Evolutionary conservation across 1,140 invertebrate species (phyloP).

Genomic region (Gryon sp.): DNA sequence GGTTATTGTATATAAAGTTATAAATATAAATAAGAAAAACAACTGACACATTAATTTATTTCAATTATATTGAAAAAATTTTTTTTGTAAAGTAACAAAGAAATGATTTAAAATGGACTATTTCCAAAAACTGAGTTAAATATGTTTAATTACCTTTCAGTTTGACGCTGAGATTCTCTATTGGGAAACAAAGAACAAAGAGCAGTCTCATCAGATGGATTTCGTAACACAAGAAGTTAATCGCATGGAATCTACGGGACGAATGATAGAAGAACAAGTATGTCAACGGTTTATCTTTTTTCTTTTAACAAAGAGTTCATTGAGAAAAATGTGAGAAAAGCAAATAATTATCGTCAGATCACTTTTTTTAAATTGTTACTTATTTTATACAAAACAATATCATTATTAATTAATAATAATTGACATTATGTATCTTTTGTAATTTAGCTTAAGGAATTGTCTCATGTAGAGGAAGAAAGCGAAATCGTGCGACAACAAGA

Average conservation of each 20-base stretch:
- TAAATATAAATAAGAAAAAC: slow-evolving; percentile 7
- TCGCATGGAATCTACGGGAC: slow-evolving; percentile 86
- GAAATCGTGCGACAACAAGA: slow-evolving; percentile 93
- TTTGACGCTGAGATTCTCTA: slow-evolving; percentile 93
- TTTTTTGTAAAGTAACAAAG: not conserved
- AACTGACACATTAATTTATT: not conserved
- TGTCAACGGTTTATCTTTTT: slow-evolving; percentile 28
- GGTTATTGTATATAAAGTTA: too few species aligned
- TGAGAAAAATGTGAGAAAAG: slow-evolving; percentile 1
- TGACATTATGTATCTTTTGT: slow-evolving; percentile 47
- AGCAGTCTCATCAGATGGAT: slow-evolving; percentile 91
- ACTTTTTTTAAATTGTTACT: not conserved
- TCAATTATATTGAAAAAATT: too few species aligned
- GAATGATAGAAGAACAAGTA: slow-evolving; percentile 89
- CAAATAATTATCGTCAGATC: not conserved
- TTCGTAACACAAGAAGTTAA: slow-evolving; percentile 89
- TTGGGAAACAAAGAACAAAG: slow-evolving; percentile 92
- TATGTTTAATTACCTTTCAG: slow-evolving; percentile 78
- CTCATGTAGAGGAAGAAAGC: slow-evolving; percentile 91
- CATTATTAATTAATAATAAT: not conserved
- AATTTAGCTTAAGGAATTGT: slow-evolving; percentile 85
- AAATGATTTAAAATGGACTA: not conserved
- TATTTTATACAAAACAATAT: not conserved
- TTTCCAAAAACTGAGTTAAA: slow-evolving; percentile 26
- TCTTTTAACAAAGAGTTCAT: not conserved